Base-by-base conservation (phyloP, 92 coral and sea anemone species). In the Palythoa grandis region DNA sequence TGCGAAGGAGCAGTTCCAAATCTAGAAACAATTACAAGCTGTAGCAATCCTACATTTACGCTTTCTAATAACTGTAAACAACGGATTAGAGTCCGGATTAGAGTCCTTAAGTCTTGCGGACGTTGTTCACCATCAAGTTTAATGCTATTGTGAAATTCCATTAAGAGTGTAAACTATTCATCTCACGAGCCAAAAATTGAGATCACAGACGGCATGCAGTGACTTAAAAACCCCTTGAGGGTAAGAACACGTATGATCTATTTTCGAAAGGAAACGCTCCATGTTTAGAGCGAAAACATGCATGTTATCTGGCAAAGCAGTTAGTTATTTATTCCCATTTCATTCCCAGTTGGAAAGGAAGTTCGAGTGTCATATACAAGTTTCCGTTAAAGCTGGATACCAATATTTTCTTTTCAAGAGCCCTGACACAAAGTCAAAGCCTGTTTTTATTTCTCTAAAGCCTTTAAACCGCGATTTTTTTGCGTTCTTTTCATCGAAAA, bases 321-420 rank as follows among this genome's bases (percentile, higher is more conserved):
- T 35, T 29, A 25, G 65, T 13, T 29, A 17, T 37, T 57, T 57
- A 54, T 77, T 48, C 23, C 0, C 15, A 8, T 57, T 24, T 54
- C 20, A 19, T 77, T 77, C 82, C 47, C 82, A 77, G 82, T 77
- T 77, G 82, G 82, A 77, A 77, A 77, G 82, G 82, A 77, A 77
- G 70, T 57, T 57, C 37, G 24, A 7, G 52, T 37, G 82, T 77
- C 82, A 54, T 35, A 8, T 40, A 14, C 35, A 77, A 35, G 60
- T 77, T 77, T 77, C 82, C 82, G 82, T 77, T 77, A 35, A 67
- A 77, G 82, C 82, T 4, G 0, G 52, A 2, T 54, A 68, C 29
- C 82, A 77, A 77, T 54, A 77, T 53, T 57, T 25, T 25, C 52
- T 63, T 77, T 29, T 16, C 50, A 56, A 77, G 82, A 53, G 70